These are phyloP conservation scores for Corythornis madagascariensis DNA, from an alignment of 2,113 vertebrate species.

Conservation along the genomic window DNA sequence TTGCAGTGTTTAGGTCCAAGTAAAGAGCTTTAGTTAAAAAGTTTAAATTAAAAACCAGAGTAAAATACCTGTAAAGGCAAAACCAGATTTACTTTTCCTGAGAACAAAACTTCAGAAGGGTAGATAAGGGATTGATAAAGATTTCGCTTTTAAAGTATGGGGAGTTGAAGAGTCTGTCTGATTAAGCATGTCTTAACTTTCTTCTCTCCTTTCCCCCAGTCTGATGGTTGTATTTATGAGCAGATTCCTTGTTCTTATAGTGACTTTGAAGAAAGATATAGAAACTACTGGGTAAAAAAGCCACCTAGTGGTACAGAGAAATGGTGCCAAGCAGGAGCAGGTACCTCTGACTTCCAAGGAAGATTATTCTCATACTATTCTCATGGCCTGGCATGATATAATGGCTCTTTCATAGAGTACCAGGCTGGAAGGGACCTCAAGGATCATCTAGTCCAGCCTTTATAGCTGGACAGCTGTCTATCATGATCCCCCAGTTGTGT, in stretches of 20 bases:
- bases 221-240: background rate
- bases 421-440: no score
- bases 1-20: background rate
- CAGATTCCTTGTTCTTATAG: background rate
- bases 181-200: background rate
- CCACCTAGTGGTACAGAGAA: slow-evolving; percentile 24
- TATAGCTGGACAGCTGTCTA: background rate
- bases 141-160: background rate
- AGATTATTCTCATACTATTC: background rate
- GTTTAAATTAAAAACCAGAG: background rate
- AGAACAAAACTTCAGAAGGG: background rate
- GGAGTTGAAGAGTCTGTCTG: background rate
- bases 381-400: background rate
- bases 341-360: background rate
- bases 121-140: background rate
- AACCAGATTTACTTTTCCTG: background rate
- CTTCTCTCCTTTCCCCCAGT: background rate
- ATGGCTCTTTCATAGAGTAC: background rate
- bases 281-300: background rate
- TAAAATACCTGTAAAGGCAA: background rate
- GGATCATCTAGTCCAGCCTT: no score
- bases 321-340: background rate
- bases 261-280: background rate
- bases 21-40: background rate
- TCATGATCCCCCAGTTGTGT: background rate